Base-by-base conservation (phyloP, 2,797 vertebrate genomes). In the Potorous gilbertii region DNA sequence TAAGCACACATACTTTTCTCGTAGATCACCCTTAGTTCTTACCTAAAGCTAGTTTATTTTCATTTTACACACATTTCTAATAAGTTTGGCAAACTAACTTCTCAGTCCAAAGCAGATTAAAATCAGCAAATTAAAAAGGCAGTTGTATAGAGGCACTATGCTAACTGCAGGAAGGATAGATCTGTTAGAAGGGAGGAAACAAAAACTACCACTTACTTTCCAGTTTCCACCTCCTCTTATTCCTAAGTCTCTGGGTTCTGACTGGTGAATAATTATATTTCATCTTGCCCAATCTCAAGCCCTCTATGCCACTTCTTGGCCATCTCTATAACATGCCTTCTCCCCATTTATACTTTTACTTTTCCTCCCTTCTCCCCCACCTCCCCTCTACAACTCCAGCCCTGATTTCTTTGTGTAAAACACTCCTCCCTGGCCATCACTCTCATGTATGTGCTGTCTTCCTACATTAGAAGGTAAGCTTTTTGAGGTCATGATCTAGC, bases 21-120 rank as follows among this genome's bases (percentile, higher is more conserved):
- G 27, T 81, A 81, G 18, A 81, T 46, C 18, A 46, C 9, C 74
- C 21, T 81, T 46, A 21, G 18, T 18, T 81, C 74, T 89, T 12
- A 62, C 66, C 93, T 92, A 95, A 57, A 90, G 5, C 89, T 90
- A 92, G 40, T 93, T 96, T 96, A 87, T 87, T 93, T 94, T 95
- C 52, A n/a, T 34, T 91, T 87, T 87, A 21, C 90, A 95, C 46
- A 94, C 59, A 31, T 87, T 66, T 34, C 10, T 92, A 52, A 14
- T n/a, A 62, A 54, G 2, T 91, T 54, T 94, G 54, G 21, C 31
- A 91, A 74, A 12, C 89, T 50, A 54, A 4, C 21, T 94, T 91
- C 5, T 46, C 50, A 55, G 21, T 57, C 11, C 24, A 57, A 55
- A 92, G 46, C 11, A 54, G 46, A 31, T 24, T 56, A 28, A 34